These are phyloP conservation scores for Drepanosiphum platanoidis DNA, from an alignment of 2,888 invertebrate species.

Conservation along the genomic window DNA sequence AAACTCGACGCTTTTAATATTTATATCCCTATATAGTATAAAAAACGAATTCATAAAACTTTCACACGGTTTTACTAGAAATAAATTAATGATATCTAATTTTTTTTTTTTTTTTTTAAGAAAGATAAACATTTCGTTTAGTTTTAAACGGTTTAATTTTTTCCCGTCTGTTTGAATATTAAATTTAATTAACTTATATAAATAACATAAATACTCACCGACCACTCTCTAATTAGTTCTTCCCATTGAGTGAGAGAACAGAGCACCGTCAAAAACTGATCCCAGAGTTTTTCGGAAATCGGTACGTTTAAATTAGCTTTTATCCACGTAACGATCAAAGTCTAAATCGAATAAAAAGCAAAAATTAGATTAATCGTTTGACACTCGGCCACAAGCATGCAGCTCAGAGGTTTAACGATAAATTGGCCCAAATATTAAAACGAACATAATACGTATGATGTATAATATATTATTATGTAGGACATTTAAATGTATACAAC, in stretches of 20 bases:
- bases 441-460: too few species aligned
- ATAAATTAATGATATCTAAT: too few species aligned
- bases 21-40: too few species aligned
- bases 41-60: too few species aligned
- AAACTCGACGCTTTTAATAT: too few species aligned
- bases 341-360: slow-evolving; percentile 77
- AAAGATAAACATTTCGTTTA: neutral
- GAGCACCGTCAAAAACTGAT: slow-evolving; percentile 87
- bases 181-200: neutral
- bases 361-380: neutral
- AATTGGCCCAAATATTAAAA: neutral
- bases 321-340: slow-evolving; percentile 97
- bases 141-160: neutral
- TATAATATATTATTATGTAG: too few species aligned
- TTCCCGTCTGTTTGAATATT: neutral
- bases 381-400: slow-evolving; percentile 14
- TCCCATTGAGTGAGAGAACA: slow-evolving; percentile 92
- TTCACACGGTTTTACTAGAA: too few species aligned
- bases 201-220: slow-evolving; percentile 72
- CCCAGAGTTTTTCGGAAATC: slow-evolving; percentile 90
- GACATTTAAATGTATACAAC: too few species aligned
- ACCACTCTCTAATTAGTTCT: slow-evolving; percentile 95
- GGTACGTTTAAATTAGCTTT: slow-evolving; percentile 95
- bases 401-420: neutral
- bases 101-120: neutral